A percentile compares a stretch with the other conserved stretches of the same genome.
Evolutionary conservation across 2,888 invertebrate species (phyloP).

Genomic region (Eupithecia pulchellata): DNA sequence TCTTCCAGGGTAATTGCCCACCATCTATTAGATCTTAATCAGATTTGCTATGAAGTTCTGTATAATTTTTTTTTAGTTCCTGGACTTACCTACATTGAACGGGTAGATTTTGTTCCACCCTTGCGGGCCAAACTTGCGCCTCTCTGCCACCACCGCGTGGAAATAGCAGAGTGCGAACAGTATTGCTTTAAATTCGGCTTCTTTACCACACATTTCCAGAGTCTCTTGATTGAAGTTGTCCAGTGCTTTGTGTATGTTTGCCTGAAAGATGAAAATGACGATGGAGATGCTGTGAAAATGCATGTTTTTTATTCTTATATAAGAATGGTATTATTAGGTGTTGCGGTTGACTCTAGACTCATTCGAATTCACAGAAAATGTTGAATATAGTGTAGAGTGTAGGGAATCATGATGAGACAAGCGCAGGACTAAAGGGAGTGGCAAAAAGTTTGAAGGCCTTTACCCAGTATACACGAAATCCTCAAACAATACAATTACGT

Average conservation of each 20-base stretch:
- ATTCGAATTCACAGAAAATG: no score
- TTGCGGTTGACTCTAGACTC: no score
- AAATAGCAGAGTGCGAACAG: constrained; percentile 97
- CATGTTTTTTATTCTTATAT: no score
- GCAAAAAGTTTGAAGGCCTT: no score
- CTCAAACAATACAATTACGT: no score
- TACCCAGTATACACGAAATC: no score
- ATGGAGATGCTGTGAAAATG: not conserved
- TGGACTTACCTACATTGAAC: constrained; percentile 92
- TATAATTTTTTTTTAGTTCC: no score
- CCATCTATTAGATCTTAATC: not conserved
- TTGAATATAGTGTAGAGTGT: no score
- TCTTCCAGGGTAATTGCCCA: no score
- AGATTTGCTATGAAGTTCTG: not conserved
- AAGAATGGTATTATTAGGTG: no score
- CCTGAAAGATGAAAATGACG: constrained; percentile 74
- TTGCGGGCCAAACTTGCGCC: constrained; percentile 97
- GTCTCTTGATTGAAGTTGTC: constrained; percentile 98
- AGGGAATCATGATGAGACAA: no score
- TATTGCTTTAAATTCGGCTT: constrained; percentile 98
- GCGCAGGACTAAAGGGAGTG: no score
- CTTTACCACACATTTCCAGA: constrained; percentile 97
- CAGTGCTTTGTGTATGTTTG: constrained; percentile 97
- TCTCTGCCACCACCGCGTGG: constrained; percentile 97
- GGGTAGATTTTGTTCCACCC: constrained; percentile 98